phyloP scores from a whole-genome alignment of 2,797 vertebrate species.

The Megalops cyprinoides region DNA sequence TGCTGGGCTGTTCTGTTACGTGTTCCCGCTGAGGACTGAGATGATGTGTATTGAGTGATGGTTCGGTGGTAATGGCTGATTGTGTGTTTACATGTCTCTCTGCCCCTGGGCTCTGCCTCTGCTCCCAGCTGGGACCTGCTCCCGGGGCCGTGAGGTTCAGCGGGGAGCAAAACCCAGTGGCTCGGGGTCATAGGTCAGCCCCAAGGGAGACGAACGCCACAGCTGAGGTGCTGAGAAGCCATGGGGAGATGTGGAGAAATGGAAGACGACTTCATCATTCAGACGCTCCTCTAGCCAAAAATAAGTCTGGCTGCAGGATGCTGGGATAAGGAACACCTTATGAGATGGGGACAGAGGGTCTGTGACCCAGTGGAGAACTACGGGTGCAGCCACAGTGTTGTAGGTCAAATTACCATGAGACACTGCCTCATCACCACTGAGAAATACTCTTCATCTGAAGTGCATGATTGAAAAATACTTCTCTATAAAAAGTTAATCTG shows the following conservation, averaged over 20 bases:
- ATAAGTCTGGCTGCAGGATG: neutral
- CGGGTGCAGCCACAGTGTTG: too few relatives aligned
- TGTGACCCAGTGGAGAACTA: too few relatives aligned
- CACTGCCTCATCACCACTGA: neutral
- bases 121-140: neutral
- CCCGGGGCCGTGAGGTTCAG: constrained; percentile 48
- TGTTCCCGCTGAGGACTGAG: neutral
- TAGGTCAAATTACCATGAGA: too few relatives aligned
- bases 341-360: too few relatives aligned
- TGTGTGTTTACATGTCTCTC: constrained; percentile 1
- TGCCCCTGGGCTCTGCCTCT: neutral
- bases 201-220: constrained; percentile 62
- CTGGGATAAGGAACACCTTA: neutral
- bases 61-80: constrained; percentile 1
- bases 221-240: constrained; percentile 15
- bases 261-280: constrained; percentile 43
- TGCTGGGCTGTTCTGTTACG: neutral
- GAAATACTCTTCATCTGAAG: neutral
- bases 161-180: constrained; percentile 58
- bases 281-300: neutral
- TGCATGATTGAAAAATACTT: too few relatives aligned
- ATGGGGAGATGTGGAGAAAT: constrained; percentile 43
- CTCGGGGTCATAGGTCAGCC: constrained; percentile 56
- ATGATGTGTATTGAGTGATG: neutral
- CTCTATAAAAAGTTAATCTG: too few relatives aligned